phyloP scores from a whole-genome alignment of 2,888 invertebrate species.

The Sarcophaga subvicina region DNA sequence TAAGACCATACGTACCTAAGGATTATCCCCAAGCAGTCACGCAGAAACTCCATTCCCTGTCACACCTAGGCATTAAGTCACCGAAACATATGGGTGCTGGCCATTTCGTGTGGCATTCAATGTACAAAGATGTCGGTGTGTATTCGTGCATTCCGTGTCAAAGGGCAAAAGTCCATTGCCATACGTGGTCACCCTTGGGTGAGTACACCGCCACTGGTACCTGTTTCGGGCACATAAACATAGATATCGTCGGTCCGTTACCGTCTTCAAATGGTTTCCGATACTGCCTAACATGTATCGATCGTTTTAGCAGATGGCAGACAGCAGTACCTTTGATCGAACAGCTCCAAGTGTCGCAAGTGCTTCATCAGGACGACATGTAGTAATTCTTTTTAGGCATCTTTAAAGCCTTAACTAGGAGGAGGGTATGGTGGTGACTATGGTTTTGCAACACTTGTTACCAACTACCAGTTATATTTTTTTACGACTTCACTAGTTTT shows the following conservation, averaged over 20 bases:
- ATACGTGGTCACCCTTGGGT: no score
- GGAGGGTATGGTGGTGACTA: no score
- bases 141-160: constrained; percentile 14
- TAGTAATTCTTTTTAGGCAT: no score
- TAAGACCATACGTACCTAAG: constrained; percentile 31
- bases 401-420: no score
- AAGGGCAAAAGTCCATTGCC: constrained; percentile 17
- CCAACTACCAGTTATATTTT: neutral
- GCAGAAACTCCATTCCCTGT: constrained; percentile 24
- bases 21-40: constrained; percentile 3
- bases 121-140: constrained; percentile 4
- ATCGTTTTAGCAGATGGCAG: no score
- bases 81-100: constrained; percentile 38
- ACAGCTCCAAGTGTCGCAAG: constrained; percentile 49
- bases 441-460: neutral
- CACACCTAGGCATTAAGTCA: constrained; percentile 6
- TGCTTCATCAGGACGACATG: no score
- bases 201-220: no score
- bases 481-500: neutral
- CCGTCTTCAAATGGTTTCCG: no score
- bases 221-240: no score
- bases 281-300: no score
- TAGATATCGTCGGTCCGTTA: no score
- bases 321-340: no score
- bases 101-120: constrained; percentile 52